Evolutionary conservation across 2,113 vertebrate species (phyloP).

Genomic region (Pteropus alecto): DNA sequence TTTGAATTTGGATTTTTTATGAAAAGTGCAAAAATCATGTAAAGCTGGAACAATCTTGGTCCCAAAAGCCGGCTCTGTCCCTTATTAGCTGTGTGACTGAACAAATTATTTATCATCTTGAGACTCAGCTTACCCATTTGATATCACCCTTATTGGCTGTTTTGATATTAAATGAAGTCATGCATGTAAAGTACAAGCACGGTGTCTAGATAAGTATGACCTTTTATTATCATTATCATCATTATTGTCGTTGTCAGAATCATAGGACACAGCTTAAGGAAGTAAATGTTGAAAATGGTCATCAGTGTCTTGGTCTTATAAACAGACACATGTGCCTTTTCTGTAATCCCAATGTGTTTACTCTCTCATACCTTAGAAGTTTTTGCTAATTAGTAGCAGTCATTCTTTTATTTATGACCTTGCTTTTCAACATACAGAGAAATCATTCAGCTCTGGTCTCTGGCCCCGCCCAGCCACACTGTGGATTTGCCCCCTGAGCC

Average conservation of each 20-base stretch:
- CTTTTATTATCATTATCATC: not conserved
- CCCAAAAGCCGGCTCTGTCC: not conserved
- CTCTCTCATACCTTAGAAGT: too few species aligned
- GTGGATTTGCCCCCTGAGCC: not conserved
- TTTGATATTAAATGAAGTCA: not conserved
- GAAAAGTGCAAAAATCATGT: not conserved
- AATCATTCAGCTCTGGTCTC: too few species aligned
- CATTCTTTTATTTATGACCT: too few species aligned
- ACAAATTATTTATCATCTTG: not conserved
- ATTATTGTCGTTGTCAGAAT: not conserved
- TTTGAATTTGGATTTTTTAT: not conserved
- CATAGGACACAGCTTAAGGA: not conserved
- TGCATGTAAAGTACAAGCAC: not conserved
- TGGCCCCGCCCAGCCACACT: too few species aligned
- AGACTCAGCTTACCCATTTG: not conserved
- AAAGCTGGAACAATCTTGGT: not conserved
- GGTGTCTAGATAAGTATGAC: not conserved
- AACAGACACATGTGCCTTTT: too few species aligned
- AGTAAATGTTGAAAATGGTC: not conserved
- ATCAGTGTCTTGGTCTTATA: not conserved
- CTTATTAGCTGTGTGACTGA: not conserved
- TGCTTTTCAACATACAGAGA: too few species aligned
- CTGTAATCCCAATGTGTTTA: too few species aligned
- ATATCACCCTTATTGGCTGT: not conserved
- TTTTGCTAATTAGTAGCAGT: too few species aligned